Base-by-base conservation (phyloP, 2,113 vertebrate genomes). In the Oreamnos americanus region DNA sequence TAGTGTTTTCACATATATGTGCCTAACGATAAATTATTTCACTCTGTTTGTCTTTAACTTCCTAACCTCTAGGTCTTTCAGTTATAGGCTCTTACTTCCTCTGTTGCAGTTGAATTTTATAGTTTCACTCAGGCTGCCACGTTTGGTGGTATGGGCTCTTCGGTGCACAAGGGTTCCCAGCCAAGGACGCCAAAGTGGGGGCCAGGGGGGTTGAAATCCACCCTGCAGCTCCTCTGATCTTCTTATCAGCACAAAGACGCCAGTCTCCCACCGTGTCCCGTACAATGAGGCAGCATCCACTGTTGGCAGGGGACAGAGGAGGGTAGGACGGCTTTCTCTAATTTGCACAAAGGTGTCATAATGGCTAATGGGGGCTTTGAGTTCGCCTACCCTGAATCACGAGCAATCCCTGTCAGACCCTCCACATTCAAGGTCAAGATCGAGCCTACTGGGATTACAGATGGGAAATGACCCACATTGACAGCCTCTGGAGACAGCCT, bases 341-440 rank as follows among this genome's bases (percentile, higher is more conserved):
- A 62, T 30, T 9, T 26, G 33, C 55, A 67, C 55, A 25, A 86
- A 88, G 60, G 6, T 28, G 26, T 15, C 8, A 14, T 15, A 2
- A 17, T 2, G 11, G 33, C 5, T 39, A 33, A 92, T 7, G 9
- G 39, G 51, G 39, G 9, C 30, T 85, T 15, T 36, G 51, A 36
- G 28, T 16, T 91, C 30, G 21, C 90, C 21, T 13, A 16, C 87
- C 33, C 13, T 5, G 64, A 45, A 13, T 26, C 7, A 0, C 33
- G 26, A 94, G 62, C 67, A 55, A 64, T 79, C 28, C 15, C 51
- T 74, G 76, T 57, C 12, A 8, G 78, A 49, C 28, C 13, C 7
- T 82, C 62, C 57, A 33, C 0, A 4, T 45, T 93, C 71, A 85
- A 96, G 58, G 81, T 84, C 78, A 96, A 95, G 62, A 82, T 21